phyloP scores from a whole-genome alignment of 2,113 vertebrate genomes.

The Cyprinodon variegatus region DNA sequence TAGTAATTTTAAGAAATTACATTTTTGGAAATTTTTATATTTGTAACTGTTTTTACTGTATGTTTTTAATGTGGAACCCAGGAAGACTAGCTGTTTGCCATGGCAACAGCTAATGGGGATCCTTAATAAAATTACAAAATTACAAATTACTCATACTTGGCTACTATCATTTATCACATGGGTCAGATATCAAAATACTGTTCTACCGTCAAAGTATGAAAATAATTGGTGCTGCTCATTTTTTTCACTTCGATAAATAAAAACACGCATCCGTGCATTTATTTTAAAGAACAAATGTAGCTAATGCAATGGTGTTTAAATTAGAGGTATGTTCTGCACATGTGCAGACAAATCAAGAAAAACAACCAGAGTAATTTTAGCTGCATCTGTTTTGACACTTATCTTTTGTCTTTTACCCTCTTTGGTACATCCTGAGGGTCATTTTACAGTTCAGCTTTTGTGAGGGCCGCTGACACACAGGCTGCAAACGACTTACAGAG shows the following conservation, averaged over 20 bases:
- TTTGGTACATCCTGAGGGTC: constrained; percentile 15
- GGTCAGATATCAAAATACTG: no score
- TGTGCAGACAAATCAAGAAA: background rate
- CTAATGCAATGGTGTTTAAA: background rate
- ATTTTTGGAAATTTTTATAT: no score
- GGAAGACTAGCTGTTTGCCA: no score
- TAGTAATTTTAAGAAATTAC: no score
- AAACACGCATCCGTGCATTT: no score
- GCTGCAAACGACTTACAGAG: background rate
- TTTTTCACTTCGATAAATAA: background rate
- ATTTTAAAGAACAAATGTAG: background rate
- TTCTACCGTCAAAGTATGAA: background rate
- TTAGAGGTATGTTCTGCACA: background rate
- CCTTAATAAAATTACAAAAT: no score
- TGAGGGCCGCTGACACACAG: background rate
- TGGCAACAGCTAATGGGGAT: no score
- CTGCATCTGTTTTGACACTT: background rate
- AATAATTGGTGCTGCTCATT: background rate
- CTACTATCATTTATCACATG: no score
- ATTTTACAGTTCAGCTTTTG: background rate
- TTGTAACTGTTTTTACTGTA: no score
- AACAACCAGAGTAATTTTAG: background rate
- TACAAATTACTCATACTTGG: no score
- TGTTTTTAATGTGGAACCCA: no score
- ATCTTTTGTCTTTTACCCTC: constrained; percentile 13